Conservation (phyloP, 2,113 vertebrate genomes). For the Osmerus eperlanus region DNA sequence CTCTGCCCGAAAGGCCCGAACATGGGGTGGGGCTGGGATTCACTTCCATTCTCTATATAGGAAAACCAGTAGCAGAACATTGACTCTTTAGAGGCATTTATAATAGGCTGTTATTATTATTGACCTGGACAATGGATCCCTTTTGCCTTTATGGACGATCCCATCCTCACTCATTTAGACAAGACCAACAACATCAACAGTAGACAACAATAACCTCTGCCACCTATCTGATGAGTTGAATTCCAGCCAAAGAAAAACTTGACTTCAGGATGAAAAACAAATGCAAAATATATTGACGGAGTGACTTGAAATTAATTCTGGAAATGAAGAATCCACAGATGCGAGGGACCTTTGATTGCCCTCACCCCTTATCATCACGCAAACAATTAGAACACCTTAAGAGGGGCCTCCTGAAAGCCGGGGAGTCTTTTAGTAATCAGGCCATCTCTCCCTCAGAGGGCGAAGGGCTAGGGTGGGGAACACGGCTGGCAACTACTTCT, state of each 20-base stretch:
- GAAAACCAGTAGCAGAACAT: constrained; percentile 44
- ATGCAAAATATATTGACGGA: constrained; percentile 16
- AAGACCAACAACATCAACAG: constrained; percentile 30
- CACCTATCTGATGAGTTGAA: constrained; percentile 8
- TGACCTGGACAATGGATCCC: constrained; percentile 42
- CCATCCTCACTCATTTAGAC: neutral
- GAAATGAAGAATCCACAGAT: constrained; percentile 42
- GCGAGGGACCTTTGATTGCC: constrained; percentile 54
- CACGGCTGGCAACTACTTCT: constrained; percentile 42
- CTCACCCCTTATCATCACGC: constrained; percentile 58
- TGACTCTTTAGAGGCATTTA: constrained; percentile 44
- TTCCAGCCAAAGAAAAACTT: neutral
- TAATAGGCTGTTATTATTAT: constrained; percentile 35
- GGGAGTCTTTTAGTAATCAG: neutral
- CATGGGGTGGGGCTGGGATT: constrained; percentile 21
- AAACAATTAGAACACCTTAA: constrained; percentile 68
- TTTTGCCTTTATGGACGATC: constrained; percentile 29
- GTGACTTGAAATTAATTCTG: constrained; percentile 29
- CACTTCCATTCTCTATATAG: constrained; percentile 50
- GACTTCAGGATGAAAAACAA: neutral
- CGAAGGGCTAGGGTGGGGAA: constrained; percentile 27
- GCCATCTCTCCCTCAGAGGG: neutral
- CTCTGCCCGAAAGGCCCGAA: constrained; percentile 47
- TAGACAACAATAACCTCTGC: constrained; percentile 20
- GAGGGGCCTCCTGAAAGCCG: constrained; percentile 54